Base-by-base conservation (phyloP, 2,888 invertebrate genomes). In the Ligdia adustata region DNA sequence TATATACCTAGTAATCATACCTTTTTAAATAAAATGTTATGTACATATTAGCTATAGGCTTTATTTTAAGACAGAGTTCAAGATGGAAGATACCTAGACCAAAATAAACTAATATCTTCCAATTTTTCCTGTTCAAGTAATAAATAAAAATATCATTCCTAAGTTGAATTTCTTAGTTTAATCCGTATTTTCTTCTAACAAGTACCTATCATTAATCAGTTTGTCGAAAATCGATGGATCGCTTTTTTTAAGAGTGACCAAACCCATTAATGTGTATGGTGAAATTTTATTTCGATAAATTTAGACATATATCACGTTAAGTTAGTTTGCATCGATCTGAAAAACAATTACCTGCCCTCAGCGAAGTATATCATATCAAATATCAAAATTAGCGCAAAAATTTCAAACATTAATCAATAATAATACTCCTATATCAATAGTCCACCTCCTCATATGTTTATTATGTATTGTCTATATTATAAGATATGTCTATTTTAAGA, bases 11-110 rank as follows among this genome's bases (percentile, higher is more conserved):
- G 57, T 59, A 69, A 69, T 66, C 62, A 66, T 58, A 50, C 39
- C 33, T 41, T 52, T 39, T 47, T 45, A 52, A 51, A 45, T 57
- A 52, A 40, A 53, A 52, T 45, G 66, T 80, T 78, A 76, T 86
- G 86, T 86, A 86, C 73, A 86, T 86, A 86, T 82, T 86, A 86
- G 84, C 74, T 64, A 64, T 82, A 78, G 72, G 72, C 71, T 72
- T 64, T 72, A 66, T 77, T 71, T 51, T 72, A 70, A 65, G 62
- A 60, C 52, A 57, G 57, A 62, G 52, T 57, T 58, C 59, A 52
- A 43, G 31, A 7, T 32, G 44, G 46, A 51, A 64, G 62, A 64
- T 22, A 22, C 22, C 4, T 62, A 67, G 63, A 69, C 66, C 59
- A 56, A 60, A 66, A 64, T 60, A 45, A 44, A 50, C 15, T 22